Percentiles rank a stretch among this genome's conserved stretches.
Conservation (phyloP, 2,797 vertebrate species). For the Tinamus major region DNA sequence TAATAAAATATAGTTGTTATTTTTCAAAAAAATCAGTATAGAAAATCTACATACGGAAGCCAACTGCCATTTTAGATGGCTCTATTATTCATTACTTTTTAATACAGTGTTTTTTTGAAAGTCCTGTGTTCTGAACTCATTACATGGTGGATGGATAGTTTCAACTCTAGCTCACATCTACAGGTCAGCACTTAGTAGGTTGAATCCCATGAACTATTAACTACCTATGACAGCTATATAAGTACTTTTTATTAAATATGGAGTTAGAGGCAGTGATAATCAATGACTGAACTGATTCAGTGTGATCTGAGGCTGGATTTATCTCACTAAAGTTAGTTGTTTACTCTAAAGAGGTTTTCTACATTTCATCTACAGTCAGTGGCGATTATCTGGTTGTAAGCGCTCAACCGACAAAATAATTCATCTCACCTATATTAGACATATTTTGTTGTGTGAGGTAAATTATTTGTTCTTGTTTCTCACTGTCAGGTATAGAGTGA, state of each 20-base stretch:
- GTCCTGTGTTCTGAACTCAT: not conserved
- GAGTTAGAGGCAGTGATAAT: not conserved
- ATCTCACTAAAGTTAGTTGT: not conserved
- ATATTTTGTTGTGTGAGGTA: not conserved
- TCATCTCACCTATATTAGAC: not conserved
- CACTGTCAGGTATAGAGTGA: not conserved
- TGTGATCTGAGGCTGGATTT: not conserved
- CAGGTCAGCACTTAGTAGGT: not conserved
- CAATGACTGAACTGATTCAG: not conserved
- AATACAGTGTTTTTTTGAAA: not conserved
- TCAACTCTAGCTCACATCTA: not conserved
- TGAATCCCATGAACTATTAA: not conserved
- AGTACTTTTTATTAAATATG: not conserved
- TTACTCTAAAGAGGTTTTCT: not conserved
- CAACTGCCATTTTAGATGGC: not conserved
- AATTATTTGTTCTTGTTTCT: not conserved
- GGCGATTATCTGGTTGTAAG: not conserved
- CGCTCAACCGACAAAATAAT: not conserved
- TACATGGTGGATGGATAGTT: not conserved
- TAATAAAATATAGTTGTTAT: not conserved
- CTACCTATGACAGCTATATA: not conserved
- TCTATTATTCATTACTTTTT: not conserved
- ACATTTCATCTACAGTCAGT: not conserved
- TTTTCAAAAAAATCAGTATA: not conserved
- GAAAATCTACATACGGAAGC: not conserved